Evolutionary conservation across 2,797 vertebrate species (phyloP).

Genomic region (Microtus obscurus): DNA sequence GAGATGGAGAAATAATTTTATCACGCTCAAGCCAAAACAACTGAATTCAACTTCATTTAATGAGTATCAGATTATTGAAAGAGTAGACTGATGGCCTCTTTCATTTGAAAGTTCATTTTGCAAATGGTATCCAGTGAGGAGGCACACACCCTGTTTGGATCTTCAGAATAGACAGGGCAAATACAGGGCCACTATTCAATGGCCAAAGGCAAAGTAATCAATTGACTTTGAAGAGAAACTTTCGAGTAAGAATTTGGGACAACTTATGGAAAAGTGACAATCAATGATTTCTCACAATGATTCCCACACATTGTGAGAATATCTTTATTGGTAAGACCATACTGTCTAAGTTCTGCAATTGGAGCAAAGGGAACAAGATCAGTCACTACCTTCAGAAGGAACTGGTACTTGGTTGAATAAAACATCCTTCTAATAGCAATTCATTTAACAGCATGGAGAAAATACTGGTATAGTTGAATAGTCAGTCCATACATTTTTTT

Average conservation of each 20-base stretch:
- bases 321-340: slow-evolving; percentile 31
- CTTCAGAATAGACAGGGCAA: background rate
- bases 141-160: slow-evolving; percentile 5
- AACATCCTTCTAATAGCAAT: slow-evolving; percentile 16
- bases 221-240: slow-evolving; percentile 37
- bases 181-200: background rate
- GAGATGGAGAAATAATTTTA: background rate
- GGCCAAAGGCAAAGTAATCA: slow-evolving; percentile 34
- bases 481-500: background rate
- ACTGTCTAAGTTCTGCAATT: slow-evolving; percentile 9
- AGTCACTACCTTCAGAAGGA: background rate
- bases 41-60: background rate
- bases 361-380: background rate
- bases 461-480: background rate
- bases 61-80: background rate
- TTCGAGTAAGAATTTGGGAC: background rate
- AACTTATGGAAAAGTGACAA: slow-evolving; percentile 29
- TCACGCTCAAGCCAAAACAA: background rate
- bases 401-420: background rate
- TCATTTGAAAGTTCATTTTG: slow-evolving; percentile 1
- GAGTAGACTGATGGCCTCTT: background rate
- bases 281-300: background rate
- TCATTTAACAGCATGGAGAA: background rate
- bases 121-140: slow-evolving; percentile 3
- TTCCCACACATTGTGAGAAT: slow-evolving; percentile 46